A percentile compares a stretch with the other conserved stretches of the same genome.
Conservation (phyloP, 2,888 invertebrate species). For the Dryomyza anilis region DNA sequence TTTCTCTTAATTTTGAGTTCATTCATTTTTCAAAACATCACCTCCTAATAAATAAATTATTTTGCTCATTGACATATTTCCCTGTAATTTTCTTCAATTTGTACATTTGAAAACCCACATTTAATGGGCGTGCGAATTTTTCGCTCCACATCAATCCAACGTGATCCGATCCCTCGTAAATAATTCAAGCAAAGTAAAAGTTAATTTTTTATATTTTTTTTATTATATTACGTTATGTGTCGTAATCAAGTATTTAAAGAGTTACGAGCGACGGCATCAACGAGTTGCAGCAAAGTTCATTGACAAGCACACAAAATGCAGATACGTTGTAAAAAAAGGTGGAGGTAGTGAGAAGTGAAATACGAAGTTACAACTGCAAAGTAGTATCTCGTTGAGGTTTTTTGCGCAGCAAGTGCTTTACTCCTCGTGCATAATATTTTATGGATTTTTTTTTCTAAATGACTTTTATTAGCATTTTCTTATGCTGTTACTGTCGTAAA, state of each 20-base stretch:
- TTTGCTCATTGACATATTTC: too few species aligned
- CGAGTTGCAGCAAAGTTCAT: constrained; percentile 2
- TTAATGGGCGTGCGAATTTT: background rate
- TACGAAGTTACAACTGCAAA: too few species aligned
- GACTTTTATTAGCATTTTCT: background rate
- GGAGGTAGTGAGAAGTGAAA: too few species aligned
- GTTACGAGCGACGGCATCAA: background rate
- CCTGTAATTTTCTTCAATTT: too few species aligned
- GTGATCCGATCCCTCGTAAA: background rate
- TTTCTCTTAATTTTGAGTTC: too few species aligned
- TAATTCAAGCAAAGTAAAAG: background rate
- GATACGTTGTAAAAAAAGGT: too few species aligned
- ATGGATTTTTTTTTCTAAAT: background rate
- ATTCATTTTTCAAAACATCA: too few species aligned
- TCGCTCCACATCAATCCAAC: background rate
- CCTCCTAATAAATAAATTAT: too few species aligned
- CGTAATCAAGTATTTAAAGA: background rate
- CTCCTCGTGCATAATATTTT: background rate
- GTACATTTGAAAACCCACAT: too few species aligned
- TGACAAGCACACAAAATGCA: constrained; percentile 4
- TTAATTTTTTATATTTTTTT: too few species aligned
- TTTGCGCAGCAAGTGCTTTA: constrained; percentile 1
- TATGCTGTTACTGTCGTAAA: background rate
- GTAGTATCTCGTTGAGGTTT: too few species aligned
- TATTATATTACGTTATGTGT: too few species aligned